These are phyloP conservation scores for Tenebrosternarchus preto DNA, from an alignment of 2,113 vertebrate species.

Conservation along the genomic window DNA sequence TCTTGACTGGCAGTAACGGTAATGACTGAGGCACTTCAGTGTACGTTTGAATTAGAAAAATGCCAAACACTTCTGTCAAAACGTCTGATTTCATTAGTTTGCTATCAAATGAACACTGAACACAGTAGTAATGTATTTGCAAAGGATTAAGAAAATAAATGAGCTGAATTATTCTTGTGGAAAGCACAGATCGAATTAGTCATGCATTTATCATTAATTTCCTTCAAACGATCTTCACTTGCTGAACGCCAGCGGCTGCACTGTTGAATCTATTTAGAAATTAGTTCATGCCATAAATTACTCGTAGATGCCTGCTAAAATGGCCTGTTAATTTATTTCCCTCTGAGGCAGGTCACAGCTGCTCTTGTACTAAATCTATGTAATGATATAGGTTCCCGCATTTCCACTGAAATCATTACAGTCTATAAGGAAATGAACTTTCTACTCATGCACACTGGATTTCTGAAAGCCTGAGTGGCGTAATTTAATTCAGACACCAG, in stretches of 20 bases:
- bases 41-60: not conserved
- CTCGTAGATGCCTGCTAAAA: conserved; percentile 45
- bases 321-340: conserved; percentile 56
- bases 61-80: not conserved
- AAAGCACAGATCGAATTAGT: not conserved
- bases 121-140: not conserved
- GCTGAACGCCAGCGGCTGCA: conserved; percentile 54
- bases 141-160: not conserved
- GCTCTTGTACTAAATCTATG: conserved; percentile 48
- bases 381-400: conserved; percentile 39
- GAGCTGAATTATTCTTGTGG: not conserved
- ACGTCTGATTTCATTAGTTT: not conserved
- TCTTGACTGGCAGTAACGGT: too few species aligned
- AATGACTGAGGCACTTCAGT: not conserved
- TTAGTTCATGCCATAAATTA: conserved; percentile 61
- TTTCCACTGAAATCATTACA: not conserved
- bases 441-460: too few species aligned
- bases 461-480: too few species aligned
- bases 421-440: too few species aligned
- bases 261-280: conserved; percentile 57
- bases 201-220: conserved; percentile 38
- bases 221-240: conserved; percentile 59
- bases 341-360: conserved; percentile 46
- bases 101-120: not conserved
- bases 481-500: too few species aligned